Base-by-base conservation (phyloP, 2,888 invertebrate species). In the Hydriomena furcata region DNA sequence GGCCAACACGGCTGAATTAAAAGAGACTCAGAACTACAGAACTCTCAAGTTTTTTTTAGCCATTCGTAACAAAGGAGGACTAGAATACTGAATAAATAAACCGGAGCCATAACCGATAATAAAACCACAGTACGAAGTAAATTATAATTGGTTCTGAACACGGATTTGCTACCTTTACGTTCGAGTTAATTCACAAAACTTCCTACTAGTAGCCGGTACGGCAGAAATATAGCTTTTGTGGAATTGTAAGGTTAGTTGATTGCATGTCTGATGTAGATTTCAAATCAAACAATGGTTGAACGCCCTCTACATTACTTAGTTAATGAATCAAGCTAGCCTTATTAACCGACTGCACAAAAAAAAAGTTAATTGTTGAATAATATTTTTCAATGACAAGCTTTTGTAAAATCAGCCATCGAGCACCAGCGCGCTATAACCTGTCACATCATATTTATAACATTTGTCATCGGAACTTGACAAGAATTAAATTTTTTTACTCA, bases 121-220 rank as follows among this genome's bases (percentile, higher is more conserved):
- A 13, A 21, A 31, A 20, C 25, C 13, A 12, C 35, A 30, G 13
- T 7, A 12, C 10, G 30, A 27, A 27, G 34, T 27, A 20, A 7
- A 8, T 35, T 13, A n/a, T 32, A 21, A 36, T 44, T 13, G 44
- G n/a, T 36, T 44, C 12, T 8, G 10, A 30, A 23, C 45, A 38
- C 38, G 37, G 12, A 46, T 32, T 37, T 17, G 2, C 25, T 32
- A 21, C 21, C 24, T 11, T 31, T 12, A 36, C 7, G 28, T 28
- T 41, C 7, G 5, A 20, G 27, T 34, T 20, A 12, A 31, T n/a
- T 24, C 17, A 43, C 27, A 10, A 25, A 20, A 35, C 10, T 42
- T 17, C 32, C 25, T 43, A 13, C 12, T 17, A 12, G 32, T 13
- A 40, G 17, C 5, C 17, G 5, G 7, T 5, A 23, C 28, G 13